Conservation (phyloP, 2,888 invertebrate species). For the Seira sanloemensis region DNA sequence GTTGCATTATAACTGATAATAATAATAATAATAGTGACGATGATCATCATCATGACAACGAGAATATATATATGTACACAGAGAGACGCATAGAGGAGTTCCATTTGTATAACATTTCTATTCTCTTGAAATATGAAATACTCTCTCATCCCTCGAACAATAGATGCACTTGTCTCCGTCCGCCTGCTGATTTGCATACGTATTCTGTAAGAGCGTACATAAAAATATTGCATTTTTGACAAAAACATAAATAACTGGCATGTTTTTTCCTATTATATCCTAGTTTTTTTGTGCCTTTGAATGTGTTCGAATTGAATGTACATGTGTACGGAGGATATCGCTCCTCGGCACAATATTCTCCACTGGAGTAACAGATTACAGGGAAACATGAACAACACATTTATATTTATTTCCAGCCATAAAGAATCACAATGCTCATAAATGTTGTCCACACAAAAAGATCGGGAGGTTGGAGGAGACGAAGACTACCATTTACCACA, state of each 20-base stretch:
- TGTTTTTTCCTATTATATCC: not conserved
- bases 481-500: conserved; percentile 25
- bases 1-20: conserved; percentile 22
- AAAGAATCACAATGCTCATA: conserved; percentile 54
- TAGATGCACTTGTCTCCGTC: conserved; percentile 8
- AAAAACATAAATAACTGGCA: conserved; percentile 7
- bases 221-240: not conserved
- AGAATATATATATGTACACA: no score
- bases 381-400: conserved; percentile 15
- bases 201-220: no score
- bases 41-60: conserved; percentile 32
- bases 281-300: not conserved
- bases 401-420: conserved; percentile 56
- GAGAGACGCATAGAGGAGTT: no score
- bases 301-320: no score
- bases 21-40: conserved; percentile 56
- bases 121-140: no score
- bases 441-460: conserved; percentile 55
- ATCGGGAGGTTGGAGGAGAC: conserved; percentile 4
- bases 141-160: conserved; percentile 2
- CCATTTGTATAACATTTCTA: no score
- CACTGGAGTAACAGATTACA: not conserved
- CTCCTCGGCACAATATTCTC: not conserved
- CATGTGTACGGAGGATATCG: not conserved
- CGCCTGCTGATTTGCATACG: conserved; percentile 11